Percentiles rank a stretch among this genome's conserved stretches.
These are phyloP conservation scores for Folsomia candida DNA, from an alignment of 2,888 invertebrate genomes.

Conservation along the genomic window DNA sequence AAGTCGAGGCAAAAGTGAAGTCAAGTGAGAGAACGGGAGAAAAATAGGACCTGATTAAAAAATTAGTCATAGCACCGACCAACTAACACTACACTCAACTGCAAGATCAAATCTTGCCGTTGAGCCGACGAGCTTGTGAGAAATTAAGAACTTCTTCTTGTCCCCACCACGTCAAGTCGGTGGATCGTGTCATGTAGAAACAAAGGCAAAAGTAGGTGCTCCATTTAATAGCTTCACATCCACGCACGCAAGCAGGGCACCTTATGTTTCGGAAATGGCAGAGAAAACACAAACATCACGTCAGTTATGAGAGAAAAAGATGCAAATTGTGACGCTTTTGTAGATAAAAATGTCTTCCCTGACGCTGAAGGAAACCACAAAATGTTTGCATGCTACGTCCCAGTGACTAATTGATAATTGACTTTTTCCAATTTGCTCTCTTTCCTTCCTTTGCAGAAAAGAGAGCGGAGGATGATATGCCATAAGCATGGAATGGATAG, in stretches of 20 bases:
- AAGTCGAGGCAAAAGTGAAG: background rate
- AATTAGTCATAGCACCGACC: constrained; percentile 49
- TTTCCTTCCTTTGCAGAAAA: background rate
- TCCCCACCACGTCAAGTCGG: background rate
- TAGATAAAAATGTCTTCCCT: no score
- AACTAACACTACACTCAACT: background rate
- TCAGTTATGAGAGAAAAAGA: no score
- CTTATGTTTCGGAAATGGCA: background rate
- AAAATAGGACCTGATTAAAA: constrained; percentile 48
- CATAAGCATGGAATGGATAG: constrained; percentile 5
- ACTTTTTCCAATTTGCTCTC: constrained; percentile 12
- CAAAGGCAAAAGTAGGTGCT: background rate
- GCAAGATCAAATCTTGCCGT: background rate
- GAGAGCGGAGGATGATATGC: background rate
- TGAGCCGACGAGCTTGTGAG: background rate
- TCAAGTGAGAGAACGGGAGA: background rate
- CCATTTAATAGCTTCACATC: background rate
- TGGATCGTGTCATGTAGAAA: background rate
- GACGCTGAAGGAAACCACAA: no score
- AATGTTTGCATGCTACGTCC: background rate
- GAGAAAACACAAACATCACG: background rate
- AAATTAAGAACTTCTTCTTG: background rate
- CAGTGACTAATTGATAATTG: constrained; percentile 3
- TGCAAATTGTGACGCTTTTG: no score
- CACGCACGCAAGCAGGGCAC: no score